Evolutionary conservation across 2,797 vertebrate species (phyloP), one percentile per base, ranked within the genome.

Genomic region (Falco rusticolus): DNA sequence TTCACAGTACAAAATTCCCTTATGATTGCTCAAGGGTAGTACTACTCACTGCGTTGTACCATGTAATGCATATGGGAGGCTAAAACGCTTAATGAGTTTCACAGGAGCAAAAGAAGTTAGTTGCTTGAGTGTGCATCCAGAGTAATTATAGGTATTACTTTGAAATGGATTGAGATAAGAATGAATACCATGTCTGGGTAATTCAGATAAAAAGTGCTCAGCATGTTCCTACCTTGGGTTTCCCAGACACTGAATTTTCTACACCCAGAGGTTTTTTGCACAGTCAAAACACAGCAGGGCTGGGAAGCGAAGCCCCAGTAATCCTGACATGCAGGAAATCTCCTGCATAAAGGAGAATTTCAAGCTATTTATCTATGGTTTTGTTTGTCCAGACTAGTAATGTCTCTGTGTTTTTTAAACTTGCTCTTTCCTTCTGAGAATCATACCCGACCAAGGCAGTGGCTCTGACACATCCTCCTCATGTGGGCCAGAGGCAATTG

Each of bases 371-470:
- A 11, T 68, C 34, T 75, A 4, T 20, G 29, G 4, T 68, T 92
- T 87, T 80, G 10, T 9, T 72, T 0, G 6, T 82, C 54, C 59
- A 68, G 81, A 71, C 26, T 47, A 69, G 16, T 48, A 45, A 26
- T 41, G 18, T 31, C 37, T 43, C 43, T 29, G 15, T 39, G 10
- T 33, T 88, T 90, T 82, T 43, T 72, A 50, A 60, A 41, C 31
- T 72, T 76, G 29, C 10, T 65, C 34, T 79, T 86, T 70, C 13
- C 39, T 21, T 77, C 19, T 81, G 59, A 53, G 86, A 66, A 68
- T 11, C 9, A 13, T 18, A 65, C 43, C 6, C 3, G 6, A 56
- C 21, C n/a, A 51, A 43, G 4, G 5, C 0, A 0, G 26, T 24
- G 94, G 16, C 24, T 85, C 1, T 2, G 48, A 56, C 16, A 54